Base-by-base conservation (phyloP, 2,113 vertebrate genomes). In the Larimichthys crocea region DNA sequence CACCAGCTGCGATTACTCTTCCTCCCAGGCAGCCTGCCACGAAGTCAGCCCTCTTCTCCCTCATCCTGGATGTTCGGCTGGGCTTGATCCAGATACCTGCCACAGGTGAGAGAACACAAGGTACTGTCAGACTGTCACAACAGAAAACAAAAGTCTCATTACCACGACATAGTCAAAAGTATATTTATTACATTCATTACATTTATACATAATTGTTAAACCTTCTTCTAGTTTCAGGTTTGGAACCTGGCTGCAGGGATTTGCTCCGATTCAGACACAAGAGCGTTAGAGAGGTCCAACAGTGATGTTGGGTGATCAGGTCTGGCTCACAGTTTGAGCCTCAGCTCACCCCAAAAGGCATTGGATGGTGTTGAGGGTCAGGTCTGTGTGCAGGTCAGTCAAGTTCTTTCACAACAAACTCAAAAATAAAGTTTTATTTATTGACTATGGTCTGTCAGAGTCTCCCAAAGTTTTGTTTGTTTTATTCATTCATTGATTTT, bases 11-110 rank as follows among this genome's bases (percentile, higher is more conserved):
- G 72, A 99, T 94, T 67, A 99, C 94, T 80, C 96, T 92, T 92
- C 97, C 97, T 72, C 97, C 97, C 42, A 99, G 94, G 72, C 94
- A 97, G 60, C 97, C 97, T 0, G 97, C 96, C 86, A 98, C 96
- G 35, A 99, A 99, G 92, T 99, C 97, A 0, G 98, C 98, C 83
- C 98, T 96, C 93, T 99, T 99, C 90, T 99, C 98, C 89, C 94
- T 97, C 98, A 99, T 99, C 77, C 97, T 95, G 66, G 96, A 93
- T n/a, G 93, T 89, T 0, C 98, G 95, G 62, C 86, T 97, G 19
- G 96, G 94, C 90, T 98, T 99, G 87, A 95, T 95, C 98, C 98
- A 99, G 0, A 92, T 91, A 75, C 97, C 98, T 99, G 93, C 12
- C 35, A 42, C 42, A 79, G 44, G 60, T 44, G 14, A 66, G 17